Evolutionary conservation across 2,113 vertebrate species (phyloP), one percentile per base, ranked within the genome.

Genomic region (Brachypteracias leptosomus): DNA sequence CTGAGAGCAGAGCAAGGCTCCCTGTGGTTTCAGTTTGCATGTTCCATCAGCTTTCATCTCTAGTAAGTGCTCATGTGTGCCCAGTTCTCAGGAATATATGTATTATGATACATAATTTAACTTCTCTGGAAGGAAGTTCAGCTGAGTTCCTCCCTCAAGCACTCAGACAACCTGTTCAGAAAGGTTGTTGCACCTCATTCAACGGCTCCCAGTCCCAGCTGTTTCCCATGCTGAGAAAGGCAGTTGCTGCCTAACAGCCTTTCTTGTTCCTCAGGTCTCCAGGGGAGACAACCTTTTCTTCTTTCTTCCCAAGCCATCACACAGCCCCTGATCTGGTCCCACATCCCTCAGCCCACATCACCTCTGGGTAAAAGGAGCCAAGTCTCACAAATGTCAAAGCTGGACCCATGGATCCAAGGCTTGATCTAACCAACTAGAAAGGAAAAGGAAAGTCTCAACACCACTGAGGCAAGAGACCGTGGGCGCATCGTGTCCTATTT

Each of bases 41-140:
- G 22, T 92, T 92, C 80, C 68, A 18, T 59, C 25, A 5, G 40
- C 75, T 91, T 95, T 94, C 61, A 77, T 57, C 89, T 85, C 87
- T 70, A 80, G 68, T 38, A 42, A 38, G 29, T 6, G 22, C 80
- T 88, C 6, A 1, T n/a, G 14, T 0, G 0, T 47, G 24, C 76
- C 83, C 2, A 0, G 28, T 72, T 83, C 95, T 77, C 71, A 62
- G 71, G 72, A 72, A 35, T 29, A 11, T 13, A 44, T 20, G 55
- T 76, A 18, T 47, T 36, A 42, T 11, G 35, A 66, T 55, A 49
- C 17, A 38, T 33, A 62, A 91, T 85, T 91, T 24, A 87, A 26
- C 76, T 66, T 66, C 71, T 44, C 49, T 22, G 18, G 21, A 58
- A 61, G 79, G 62, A 75, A 84, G 79, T 81, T 85, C 72, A 66